Percentiles rank a stretch among this genome's conserved stretches.
These are phyloP conservation scores for Parauchenoglanis punctatus DNA, from an alignment of 2,797 vertebrate genomes.

Conservation along the genomic window DNA sequence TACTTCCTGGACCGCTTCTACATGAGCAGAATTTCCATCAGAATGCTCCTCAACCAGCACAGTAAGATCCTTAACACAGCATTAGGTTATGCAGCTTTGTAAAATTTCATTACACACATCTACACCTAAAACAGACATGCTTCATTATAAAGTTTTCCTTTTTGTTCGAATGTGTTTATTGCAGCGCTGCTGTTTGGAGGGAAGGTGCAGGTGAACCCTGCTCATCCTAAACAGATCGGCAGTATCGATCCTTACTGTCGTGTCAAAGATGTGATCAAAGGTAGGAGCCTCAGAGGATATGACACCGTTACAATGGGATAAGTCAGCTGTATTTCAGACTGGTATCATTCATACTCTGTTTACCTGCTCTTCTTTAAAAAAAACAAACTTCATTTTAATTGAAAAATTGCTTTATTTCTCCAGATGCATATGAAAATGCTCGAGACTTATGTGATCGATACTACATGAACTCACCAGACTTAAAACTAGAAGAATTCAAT, in stretches of 20 bases:
- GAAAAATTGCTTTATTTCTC: constrained; percentile 4
- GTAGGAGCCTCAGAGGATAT: constrained; percentile 65
- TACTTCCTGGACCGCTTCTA: constrained; percentile 98
- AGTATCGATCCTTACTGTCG: constrained; percentile 92
- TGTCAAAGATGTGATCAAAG: constrained; percentile 90
- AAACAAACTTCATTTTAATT: background rate
- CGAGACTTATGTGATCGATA: constrained; percentile 94
- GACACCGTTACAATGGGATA: background rate
- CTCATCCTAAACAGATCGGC: constrained; percentile 97
- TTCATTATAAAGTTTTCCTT: background rate
- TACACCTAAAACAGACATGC: background rate
- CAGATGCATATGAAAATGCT: constrained; percentile 96
- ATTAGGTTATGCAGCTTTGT: background rate
- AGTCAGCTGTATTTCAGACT: constrained; percentile 36
- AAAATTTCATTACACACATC: background rate
- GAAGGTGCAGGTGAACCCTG: constrained; percentile 87
- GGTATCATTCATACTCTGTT: background rate
- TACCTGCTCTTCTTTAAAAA: background rate
- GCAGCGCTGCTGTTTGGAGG: constrained; percentile 94
- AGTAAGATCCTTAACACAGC: constrained; percentile 72
- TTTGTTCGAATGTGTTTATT: constrained; percentile 30
- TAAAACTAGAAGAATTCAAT: constrained; percentile 87
- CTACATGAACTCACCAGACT: constrained; percentile 94
- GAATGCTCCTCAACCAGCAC: constrained; percentile 99
- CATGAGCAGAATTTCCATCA: constrained; percentile 98